A percentile compares a stretch with the other conserved stretches of the same genome.
These are phyloP conservation scores for Caradrina kadenii DNA, from an alignment of 2,888 invertebrate species.

Conservation along the genomic window DNA sequence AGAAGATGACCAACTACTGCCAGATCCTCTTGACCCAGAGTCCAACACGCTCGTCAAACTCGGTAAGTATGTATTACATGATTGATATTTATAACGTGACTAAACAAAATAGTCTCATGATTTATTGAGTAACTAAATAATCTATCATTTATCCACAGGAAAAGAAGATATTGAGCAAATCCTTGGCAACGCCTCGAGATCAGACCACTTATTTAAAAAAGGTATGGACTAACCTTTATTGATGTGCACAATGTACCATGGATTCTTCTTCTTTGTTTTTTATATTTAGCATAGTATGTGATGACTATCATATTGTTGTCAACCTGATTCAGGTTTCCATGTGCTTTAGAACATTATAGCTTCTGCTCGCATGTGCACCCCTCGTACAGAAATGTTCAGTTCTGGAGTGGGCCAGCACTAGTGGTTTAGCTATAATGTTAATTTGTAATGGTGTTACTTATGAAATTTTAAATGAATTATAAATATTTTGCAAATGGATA, in stretches of 20 bases:
- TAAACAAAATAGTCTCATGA: not conserved
- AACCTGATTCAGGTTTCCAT: not conserved
- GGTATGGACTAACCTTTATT: conserved; percentile 68
- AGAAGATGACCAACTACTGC: conserved; percentile 74
- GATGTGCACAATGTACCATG: not conserved
- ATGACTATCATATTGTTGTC: not conserved
- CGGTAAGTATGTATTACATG: conserved; percentile 65
- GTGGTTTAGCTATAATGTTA: not conserved
- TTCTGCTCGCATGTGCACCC: no score
- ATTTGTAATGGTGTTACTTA: no score
- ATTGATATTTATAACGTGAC: not conserved
- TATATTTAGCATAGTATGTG: no score
- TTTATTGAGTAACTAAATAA: not conserved
- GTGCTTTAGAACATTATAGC: not conserved
- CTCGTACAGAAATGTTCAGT: not conserved
- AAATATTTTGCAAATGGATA: not conserved
- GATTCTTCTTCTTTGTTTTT: no score
- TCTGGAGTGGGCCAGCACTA: not conserved
- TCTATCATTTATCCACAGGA: conserved; percentile 68
- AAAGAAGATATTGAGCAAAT: conserved; percentile 76
- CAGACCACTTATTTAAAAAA: conserved; percentile 76
- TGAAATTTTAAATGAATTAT: no score
- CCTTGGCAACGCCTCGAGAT: conserved; percentile 73
- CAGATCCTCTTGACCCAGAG: conserved; percentile 73
- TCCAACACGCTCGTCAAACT: conserved; percentile 77